Percentiles rank a stretch among this genome's conserved stretches.
phyloP scores from a whole-genome alignment of 2,113 vertebrate species.

The Podarcis cretensis region DNA sequence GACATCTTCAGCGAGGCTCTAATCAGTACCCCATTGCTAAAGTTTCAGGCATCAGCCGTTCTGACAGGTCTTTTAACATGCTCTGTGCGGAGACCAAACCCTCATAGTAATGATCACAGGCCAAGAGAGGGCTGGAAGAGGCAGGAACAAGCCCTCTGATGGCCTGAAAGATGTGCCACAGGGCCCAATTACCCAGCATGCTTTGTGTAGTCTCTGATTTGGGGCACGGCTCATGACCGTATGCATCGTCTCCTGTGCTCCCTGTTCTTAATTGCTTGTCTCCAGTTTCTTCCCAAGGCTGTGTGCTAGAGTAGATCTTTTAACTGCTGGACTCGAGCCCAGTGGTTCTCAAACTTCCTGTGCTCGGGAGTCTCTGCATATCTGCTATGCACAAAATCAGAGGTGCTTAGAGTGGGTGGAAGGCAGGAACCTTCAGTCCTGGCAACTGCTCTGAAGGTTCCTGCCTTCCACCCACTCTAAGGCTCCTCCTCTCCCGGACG shows the following conservation, averaged over 20 bases:
- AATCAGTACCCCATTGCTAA: neutral
- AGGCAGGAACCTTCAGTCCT: too few relatives aligned
- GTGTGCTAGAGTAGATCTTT: neutral
- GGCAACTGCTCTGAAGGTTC: too few relatives aligned
- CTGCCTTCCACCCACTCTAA: too few relatives aligned
- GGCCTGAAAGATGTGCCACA: neutral
- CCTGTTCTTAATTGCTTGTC: neutral
- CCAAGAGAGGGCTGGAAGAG: neutral
- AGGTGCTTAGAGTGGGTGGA: too few relatives aligned
- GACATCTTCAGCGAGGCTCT: neutral
- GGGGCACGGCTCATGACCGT: fast-evolving
- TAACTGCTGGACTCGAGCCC: too few relatives aligned
- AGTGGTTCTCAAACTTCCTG: neutral
- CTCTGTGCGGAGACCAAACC: neutral
- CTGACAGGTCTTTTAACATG: neutral
- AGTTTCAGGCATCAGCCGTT: neutral
- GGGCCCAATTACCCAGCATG: neutral
- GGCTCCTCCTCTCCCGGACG: too few relatives aligned
- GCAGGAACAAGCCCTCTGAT: too few relatives aligned
- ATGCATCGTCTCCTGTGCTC: too few relatives aligned
- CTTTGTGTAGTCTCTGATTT: neutral
- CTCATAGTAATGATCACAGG: neutral
- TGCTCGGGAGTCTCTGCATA: too few relatives aligned
- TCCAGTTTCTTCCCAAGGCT: neutral
- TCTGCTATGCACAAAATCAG: too few relatives aligned